phyloP scores from a whole-genome alignment of 2,797 vertebrate genomes.

The Naso thynnoides region DNA sequence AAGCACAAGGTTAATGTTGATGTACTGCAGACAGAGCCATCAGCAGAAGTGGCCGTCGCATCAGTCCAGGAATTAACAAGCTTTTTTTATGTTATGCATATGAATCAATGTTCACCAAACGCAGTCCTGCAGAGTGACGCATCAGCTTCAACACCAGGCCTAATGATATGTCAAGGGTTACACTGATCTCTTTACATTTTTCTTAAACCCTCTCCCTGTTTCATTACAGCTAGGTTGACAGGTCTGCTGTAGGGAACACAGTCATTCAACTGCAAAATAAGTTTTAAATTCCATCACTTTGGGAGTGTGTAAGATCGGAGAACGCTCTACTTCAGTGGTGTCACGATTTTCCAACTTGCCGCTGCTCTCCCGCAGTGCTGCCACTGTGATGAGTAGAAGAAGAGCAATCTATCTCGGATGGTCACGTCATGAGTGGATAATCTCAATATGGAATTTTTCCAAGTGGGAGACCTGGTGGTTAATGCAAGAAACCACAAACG shows the following conservation, averaged over 20 bases:
- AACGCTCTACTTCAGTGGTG: constrained; percentile 7
- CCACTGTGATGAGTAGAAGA: constrained; percentile 1
- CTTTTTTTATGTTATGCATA: background rate
- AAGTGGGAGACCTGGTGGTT: background rate
- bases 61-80: background rate
- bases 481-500: background rate
- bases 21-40: background rate
- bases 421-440: constrained; percentile 12
- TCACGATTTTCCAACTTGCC: constrained; percentile 29
- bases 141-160: constrained; percentile 23
- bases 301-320: constrained; percentile 17
- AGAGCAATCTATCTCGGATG: constrained; percentile 10
- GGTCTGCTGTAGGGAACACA: constrained; percentile 50
- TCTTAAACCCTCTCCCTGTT: constrained; percentile 50
- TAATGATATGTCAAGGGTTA: constrained; percentile 24
- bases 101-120: constrained; percentile 15
- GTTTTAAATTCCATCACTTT: constrained; percentile 54
- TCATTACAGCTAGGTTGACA: constrained; percentile 60
- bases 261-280: constrained; percentile 60
- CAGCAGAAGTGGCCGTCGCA: constrained; percentile 3
- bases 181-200: constrained; percentile 62
- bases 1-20: background rate
- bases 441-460: background rate
- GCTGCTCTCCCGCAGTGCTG: background rate
- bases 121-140: constrained; percentile 17